Evolutionary conservation across 2,888 invertebrate species (phyloP).

Genomic region (Latrodectus elegans): DNA sequence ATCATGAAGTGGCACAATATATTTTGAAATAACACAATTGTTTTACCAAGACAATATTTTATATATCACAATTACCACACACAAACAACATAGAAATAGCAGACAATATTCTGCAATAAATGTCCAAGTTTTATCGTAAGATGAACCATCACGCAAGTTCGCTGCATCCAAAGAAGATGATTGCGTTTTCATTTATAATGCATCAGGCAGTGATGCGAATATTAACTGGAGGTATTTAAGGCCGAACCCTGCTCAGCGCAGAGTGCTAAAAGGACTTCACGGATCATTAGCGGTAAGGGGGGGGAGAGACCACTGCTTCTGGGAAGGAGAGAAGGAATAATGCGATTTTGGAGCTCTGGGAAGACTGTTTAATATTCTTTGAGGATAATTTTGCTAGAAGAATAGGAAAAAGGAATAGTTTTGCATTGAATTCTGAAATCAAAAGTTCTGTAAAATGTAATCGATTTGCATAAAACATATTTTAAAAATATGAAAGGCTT

Average conservation of each 20-base stretch:
- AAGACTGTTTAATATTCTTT: conserved; percentile 21
- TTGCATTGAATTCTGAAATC: not conserved
- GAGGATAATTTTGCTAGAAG: not conserved
- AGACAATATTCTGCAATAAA: not conserved
- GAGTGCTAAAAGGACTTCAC: conserved; percentile 34
- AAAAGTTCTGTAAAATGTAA: too few relatives aligned
- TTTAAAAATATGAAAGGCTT: too few relatives aligned
- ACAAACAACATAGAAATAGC: too few relatives aligned
- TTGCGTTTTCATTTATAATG: conserved; percentile 49
- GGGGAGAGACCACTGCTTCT: conserved; percentile 6
- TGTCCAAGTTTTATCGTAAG: not conserved
- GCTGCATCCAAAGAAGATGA: not conserved
- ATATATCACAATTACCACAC: too few relatives aligned
- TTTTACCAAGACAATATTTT: too few relatives aligned
- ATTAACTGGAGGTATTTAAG: conserved; percentile 48
- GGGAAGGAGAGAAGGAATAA: conserved; percentile 15
- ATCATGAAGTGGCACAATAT: too few relatives aligned
- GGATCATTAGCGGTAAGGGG: conserved; percentile 35
- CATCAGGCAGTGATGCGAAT: conserved; percentile 49
- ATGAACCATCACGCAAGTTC: conserved; percentile 27
- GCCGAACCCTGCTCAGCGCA: conserved; percentile 31
- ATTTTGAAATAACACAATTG: too few relatives aligned
- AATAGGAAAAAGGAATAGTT: not conserved
- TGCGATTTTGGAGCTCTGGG: conserved; percentile 29
- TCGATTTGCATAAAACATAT: too few relatives aligned